These are phyloP conservation scores for Ichneumon xanthorius DNA, from an alignment of 2,888 invertebrate species.

Conservation along the genomic window DNA sequence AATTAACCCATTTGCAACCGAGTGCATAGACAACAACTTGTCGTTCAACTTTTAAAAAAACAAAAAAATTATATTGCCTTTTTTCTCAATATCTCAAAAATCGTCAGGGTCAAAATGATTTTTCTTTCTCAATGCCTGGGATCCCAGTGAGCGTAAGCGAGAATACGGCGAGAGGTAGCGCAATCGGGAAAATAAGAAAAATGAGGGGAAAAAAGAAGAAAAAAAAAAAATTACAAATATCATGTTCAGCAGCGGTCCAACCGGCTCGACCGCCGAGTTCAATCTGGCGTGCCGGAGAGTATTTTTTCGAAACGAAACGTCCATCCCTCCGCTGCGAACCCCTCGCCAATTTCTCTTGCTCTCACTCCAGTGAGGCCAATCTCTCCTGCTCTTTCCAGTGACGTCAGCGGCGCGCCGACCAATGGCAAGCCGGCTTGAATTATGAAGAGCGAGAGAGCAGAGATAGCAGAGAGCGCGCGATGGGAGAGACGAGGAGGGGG, in stretches of 20 bases:
- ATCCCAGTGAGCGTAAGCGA: not conserved
- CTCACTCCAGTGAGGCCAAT: slow-evolving; percentile 67
- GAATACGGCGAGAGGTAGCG: slow-evolving; percentile 13
- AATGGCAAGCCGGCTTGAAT: slow-evolving; percentile 79
- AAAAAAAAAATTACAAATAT: slow-evolving; percentile 46
- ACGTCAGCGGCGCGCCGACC: slow-evolving; percentile 80
- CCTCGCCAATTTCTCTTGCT: slow-evolving; percentile 58
- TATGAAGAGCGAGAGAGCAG: slow-evolving; percentile 76
- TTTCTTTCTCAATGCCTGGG: not conserved
- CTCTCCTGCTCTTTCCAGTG: slow-evolving; percentile 79
- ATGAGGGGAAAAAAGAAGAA: not conserved
- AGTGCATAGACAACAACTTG: slow-evolving; percentile 24
- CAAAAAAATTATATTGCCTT: no score
- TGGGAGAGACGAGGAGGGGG: slow-evolving; percentile 11
- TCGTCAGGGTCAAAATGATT: slow-evolving; percentile 1
- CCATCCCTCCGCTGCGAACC: slow-evolving; percentile 69
- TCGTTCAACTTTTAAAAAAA: no score
- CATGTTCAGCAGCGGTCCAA: slow-evolving; percentile 72
- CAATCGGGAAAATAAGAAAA: slow-evolving; percentile 32
- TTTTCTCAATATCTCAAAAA: not conserved
- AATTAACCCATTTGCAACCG: slow-evolving; percentile 62
- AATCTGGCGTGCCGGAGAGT: slow-evolving; percentile 76
- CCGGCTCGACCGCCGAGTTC: slow-evolving; percentile 76
- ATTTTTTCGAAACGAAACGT: slow-evolving; percentile 79
- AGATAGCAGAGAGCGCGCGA: slow-evolving; percentile 46